Base-by-base conservation (phyloP, 2,113 vertebrate genomes). In the Daphoenositta chrysoptera region DNA sequence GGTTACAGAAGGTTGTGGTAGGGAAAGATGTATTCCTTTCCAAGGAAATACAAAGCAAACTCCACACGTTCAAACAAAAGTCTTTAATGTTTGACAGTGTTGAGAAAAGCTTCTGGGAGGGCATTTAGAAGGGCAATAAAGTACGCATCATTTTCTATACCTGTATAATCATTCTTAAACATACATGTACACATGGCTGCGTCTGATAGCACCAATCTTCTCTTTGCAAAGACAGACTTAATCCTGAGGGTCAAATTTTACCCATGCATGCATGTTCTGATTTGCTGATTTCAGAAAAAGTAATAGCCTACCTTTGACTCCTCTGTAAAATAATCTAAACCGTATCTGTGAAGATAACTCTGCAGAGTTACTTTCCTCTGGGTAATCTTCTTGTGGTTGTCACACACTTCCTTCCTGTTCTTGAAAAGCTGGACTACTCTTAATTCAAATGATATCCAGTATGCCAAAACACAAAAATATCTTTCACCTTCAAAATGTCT, bases 21-120 rank as follows among this genome's bases (percentile, higher is more conserved):
- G 96, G 97, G 98, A 97, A 97, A 97, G 94, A 98, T 88, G 93
- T 89, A 75, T 84, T 97, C 96, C 92, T 97, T 98, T 98, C 97
- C 96, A 89, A 93, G 95, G 83, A 94, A 97, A 95, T 79, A 97
- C 94, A 98, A 98, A 98, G 96, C 80, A 96, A 96, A 97, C 97
- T 96, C 96, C 95, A 80, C 82, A 94, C 93, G 73, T 97, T 95
- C 96, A 96, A 96, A 96, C 70, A 95, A 77, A 97, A 98, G 97
- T 98, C 96, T 96, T 90, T 94, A 92, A 91, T 90, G 92, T 95
- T 96, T 96, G 94, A 96, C 90, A 87, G 83, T 92, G 90, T 92
- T 90, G 75, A 96, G 95, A 92, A 97, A 97, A 97, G 83, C 90
- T 93, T 79, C 97, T 96, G 93, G 95, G 96, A 98, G 93, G 96